Base-by-base conservation (phyloP, 2,113 vertebrate species). In the Xiphias gladius region DNA sequence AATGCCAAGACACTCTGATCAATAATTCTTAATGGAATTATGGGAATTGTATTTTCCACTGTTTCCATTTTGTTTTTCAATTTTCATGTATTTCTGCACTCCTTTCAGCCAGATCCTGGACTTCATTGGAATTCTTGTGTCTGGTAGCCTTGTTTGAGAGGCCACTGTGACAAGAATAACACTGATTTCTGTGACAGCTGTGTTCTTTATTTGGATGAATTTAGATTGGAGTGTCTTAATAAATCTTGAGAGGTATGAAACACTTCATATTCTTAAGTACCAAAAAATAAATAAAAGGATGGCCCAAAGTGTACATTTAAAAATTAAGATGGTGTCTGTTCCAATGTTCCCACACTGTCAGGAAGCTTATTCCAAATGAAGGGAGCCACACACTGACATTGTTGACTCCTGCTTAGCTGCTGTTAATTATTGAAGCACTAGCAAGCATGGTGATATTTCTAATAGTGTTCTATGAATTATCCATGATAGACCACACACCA, bases 381-480 rank as follows among this genome's bases (percentile, higher is more conserved):
- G 32, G n/a, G 14, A 65, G 19, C 48, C 28, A 3, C 16, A 65
- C 48, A 59, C 17, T 30, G 26, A 69, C 26, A 65, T 13, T 62
- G 64, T 54, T 5, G 1, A 5, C 43, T 66, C 22, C 67, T 74
- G 8, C 70, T 43, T 24, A 50, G 35, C 7, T 72, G 65, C 26
- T 26, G 28, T 83, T 57, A 84, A 87, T 88, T 69, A 84, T 84
- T 84, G 24, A 88, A 73, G 61, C 3, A 11, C 50, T 22, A 19
- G 57, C 9, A 22, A 58, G 72, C 14, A 0, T 52, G n/a, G 55
- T 52, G 62, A 83, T 62, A 77, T 83, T 79, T 83, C 76, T 83
- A 79, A 86, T 82, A 68, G 70, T 12, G 22, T 63, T 82, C 12
- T 9, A 80, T 90, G 62, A 78, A 90, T 86, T 73, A 89, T 79